phyloP scores from a whole-genome alignment of 2,113 vertebrate genomes.

The Onychorhynchus coronatus region DNA sequence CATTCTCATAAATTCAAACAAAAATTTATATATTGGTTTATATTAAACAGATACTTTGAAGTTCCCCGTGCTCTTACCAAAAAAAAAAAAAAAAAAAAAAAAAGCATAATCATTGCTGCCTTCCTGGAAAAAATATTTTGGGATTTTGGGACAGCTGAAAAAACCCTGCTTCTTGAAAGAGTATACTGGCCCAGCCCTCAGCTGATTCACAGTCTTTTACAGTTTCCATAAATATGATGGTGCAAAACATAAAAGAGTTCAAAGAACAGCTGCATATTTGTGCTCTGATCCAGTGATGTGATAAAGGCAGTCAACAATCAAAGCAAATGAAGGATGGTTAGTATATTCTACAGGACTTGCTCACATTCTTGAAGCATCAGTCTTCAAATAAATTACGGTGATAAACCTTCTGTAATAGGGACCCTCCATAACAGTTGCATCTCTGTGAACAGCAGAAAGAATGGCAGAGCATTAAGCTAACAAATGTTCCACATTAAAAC shows the following conservation, averaged over 20 bases:
- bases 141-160: background rate
- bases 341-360: background rate
- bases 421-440: background rate
- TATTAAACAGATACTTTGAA: background rate
- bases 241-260: background rate
- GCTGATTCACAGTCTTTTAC: background rate
- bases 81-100: background rate
- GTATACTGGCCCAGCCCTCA: background rate
- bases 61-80: background rate
- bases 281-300: background rate
- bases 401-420: background rate
- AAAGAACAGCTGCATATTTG: constrained; percentile 7
- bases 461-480: background rate
- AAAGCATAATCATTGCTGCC: background rate
- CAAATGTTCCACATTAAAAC: constrained; percentile 42
- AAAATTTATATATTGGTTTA: background rate
- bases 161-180: background rate
- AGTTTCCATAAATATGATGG: background rate
- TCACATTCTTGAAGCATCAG: background rate
- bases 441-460: background rate
- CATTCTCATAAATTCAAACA: background rate
- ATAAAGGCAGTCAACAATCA: background rate
- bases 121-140: background rate
- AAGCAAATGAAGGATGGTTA: background rate
- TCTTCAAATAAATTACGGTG: constrained; percentile 11